phyloP scores from a whole-genome alignment of 2,113 vertebrate species.

The Rhineura floridana region DNA sequence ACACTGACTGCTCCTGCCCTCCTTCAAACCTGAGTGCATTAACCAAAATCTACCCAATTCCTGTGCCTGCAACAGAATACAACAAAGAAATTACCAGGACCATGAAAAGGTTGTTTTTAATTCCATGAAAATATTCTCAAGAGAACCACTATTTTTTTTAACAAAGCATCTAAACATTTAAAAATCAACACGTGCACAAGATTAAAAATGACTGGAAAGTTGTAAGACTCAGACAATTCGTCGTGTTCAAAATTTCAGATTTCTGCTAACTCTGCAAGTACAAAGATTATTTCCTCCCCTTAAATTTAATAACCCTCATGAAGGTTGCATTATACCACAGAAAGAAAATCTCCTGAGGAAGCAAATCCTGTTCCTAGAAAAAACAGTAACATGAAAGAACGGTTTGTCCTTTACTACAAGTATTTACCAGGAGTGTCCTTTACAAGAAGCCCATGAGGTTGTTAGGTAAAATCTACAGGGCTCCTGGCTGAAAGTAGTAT shows the following conservation, averaged over 20 bases:
- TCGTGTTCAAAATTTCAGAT: constrained; percentile 74
- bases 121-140: constrained; percentile 93
- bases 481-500: constrained; percentile 72
- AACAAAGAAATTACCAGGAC: constrained; percentile 62
- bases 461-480: constrained; percentile 67
- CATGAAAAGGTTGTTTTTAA: constrained; percentile 81
- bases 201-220: constrained; percentile 82
- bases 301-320: constrained; percentile 71
- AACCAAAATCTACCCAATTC: neutral
- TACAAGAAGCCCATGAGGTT: constrained; percentile 73
- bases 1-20: too few species aligned
- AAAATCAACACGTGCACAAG: constrained; percentile 88
- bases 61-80: constrained; percentile 51
- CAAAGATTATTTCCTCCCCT: constrained; percentile 61
- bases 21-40: neutral
- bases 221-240: constrained; percentile 75
- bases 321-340: constrained; percentile 72
- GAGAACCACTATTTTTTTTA: constrained; percentile 82
- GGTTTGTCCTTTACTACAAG: constrained; percentile 70
- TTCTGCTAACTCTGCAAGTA: constrained; percentile 78
- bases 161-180: constrained; percentile 87
- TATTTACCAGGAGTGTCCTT: constrained; percentile 56
- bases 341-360: constrained; percentile 75
- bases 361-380: constrained; percentile 75
- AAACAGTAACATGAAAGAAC: constrained; percentile 78